Percentiles rank a stretch among this genome's conserved stretches.
Conservation (phyloP, 2,797 vertebrate species). For the Gymnodraco acuticeps region DNA sequence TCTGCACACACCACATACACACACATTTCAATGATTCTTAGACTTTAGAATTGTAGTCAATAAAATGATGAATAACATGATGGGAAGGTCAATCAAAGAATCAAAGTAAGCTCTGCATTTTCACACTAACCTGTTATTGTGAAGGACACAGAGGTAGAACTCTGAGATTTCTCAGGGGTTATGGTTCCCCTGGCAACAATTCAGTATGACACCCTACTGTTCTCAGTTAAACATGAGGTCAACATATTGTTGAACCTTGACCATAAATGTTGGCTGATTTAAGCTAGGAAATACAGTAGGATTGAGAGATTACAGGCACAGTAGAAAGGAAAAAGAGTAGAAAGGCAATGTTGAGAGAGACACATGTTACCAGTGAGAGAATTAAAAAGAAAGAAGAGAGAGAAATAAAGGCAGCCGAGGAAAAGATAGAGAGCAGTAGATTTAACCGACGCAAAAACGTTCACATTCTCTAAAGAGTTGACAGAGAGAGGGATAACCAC, state of each 20-base stretch:
- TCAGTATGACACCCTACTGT: conserved; percentile 35
- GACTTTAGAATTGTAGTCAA: too few relatives aligned
- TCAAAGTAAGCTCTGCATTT: not conserved
- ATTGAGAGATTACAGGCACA: conserved; percentile 8
- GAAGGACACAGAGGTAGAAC: too few relatives aligned
- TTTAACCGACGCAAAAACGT: conserved; percentile 68
- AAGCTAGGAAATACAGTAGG: not conserved
- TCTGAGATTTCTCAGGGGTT: not conserved
- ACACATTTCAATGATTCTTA: too few relatives aligned
- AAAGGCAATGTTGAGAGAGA: conserved; percentile 27
- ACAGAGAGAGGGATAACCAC: conserved; percentile 23
- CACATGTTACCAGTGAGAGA: conserved; percentile 25
- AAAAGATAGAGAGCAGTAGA: conserved; percentile 59
- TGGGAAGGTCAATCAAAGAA: not conserved
- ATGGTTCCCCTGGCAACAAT: conserved; percentile 3
- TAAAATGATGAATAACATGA: too few relatives aligned
- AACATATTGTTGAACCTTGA: conserved; percentile 37
- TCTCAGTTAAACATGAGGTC: conserved; percentile 44
- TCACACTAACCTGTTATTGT: not conserved
- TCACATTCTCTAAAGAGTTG: conserved; percentile 48
- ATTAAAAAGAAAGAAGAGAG: conserved; percentile 52
- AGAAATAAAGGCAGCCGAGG: conserved; percentile 42
- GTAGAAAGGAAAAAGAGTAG: not conserved
- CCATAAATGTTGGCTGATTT: conserved; percentile 23
- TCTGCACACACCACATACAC: too few relatives aligned